Evolutionary conservation across 2,113 vertebrate genomes (phyloP).

Genomic region (Kobus ellipsiprymnus): DNA sequence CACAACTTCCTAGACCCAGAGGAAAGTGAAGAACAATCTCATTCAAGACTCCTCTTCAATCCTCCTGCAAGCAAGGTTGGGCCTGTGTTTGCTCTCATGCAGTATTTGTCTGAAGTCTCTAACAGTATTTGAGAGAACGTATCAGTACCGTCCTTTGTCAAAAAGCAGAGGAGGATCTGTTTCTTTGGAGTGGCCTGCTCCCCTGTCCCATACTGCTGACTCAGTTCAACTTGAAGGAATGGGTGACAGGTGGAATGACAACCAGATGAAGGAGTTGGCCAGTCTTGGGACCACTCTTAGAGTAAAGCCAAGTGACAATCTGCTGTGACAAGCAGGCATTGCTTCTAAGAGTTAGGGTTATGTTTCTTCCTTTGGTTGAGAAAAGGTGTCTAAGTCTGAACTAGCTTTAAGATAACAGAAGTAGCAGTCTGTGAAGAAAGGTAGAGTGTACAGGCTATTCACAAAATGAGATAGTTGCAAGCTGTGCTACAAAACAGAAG

Average conservation of each 20-base stretch:
- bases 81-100: too few species aligned
- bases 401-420: neutral
- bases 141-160: accelerated
- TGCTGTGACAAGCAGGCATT: neutral
- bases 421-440: neutral
- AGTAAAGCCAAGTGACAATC: neutral
- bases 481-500: neutral
- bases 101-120: neutral
- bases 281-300: neutral
- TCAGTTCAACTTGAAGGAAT: neutral
- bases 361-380: neutral
- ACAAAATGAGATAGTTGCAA: neutral
- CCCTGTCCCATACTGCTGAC: neutral
- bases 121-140: neutral
- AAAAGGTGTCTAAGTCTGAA: neutral
- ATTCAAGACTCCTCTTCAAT: accelerated
- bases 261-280: neutral
- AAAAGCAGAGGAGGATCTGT: neutral
- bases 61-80: neutral
- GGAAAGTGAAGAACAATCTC: neutral
- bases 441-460: accelerated
- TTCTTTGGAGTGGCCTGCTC: neutral
- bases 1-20: neutral
- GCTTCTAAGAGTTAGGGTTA: too few species aligned
- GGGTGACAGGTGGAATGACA: neutral